These are phyloP conservation scores for Epizoanthus illoricatus DNA, from an alignment of 92 coral and sea anemone genomes.

Conservation along the genomic window DNA sequence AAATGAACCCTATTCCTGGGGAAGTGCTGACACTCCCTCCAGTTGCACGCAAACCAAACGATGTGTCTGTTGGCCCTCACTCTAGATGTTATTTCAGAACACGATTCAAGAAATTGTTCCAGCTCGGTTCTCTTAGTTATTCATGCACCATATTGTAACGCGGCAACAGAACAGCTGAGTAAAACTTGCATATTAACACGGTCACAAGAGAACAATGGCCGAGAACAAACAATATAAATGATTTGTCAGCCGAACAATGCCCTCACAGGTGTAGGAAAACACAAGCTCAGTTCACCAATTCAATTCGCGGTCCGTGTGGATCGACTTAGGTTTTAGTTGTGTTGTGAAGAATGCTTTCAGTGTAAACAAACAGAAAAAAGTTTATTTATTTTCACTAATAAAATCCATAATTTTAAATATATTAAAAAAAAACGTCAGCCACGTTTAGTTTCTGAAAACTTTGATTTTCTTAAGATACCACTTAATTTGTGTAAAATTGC, in stretches of 20 bases:
- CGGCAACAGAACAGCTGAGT: slow-evolving; percentile 31
- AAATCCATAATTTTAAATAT: not conserved
- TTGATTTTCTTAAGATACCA: no score
- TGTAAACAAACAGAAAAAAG: not conserved
- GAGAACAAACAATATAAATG: slow-evolving; percentile 6
- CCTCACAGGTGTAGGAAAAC: not conserved
- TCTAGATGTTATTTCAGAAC: not conserved
- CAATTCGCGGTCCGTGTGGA: not conserved
- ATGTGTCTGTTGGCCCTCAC: not conserved
- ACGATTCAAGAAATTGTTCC: not conserved
- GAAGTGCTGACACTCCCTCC: no score
- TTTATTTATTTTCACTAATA: not conserved
- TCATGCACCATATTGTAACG: slow-evolving; percentile 21
- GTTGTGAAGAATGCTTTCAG: not conserved
- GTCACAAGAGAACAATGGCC: not conserved
- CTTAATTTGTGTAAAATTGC: no score
- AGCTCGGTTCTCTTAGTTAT: not conserved
- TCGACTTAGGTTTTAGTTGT: slow-evolving; percentile 9
- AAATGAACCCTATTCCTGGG: no score
- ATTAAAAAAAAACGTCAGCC: not conserved
- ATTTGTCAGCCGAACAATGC: slow-evolving; percentile 6
- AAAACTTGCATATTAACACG: slow-evolving; percentile 24
- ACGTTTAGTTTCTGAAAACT: not conserved
- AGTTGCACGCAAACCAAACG: not conserved
- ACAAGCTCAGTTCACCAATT: not conserved